Evolutionary conservation across 2,797 vertebrate genomes (phyloP), one percentile per base, ranked within the genome.

Genomic region (Chaunax sp.): DNA sequence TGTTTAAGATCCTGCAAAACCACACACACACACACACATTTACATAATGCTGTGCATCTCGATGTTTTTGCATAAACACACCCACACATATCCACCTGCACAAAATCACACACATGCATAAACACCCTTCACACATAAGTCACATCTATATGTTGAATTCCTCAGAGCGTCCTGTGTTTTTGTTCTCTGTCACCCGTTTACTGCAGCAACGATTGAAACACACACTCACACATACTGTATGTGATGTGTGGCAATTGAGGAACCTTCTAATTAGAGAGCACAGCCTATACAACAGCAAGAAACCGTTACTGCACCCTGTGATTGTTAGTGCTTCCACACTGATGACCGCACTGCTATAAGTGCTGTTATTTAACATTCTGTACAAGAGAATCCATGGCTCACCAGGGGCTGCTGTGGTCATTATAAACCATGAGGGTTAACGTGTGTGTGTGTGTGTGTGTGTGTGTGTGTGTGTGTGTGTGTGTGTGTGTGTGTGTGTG

Each of bases 331-430:
- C 53, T 67, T 78, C 64, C 66, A 69, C 62, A 25, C 26, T 40
- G 55, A 70, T 59, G 59, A 60, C 44, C 43, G 41, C 18, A 6
- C 68, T 60, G 0, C 65, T 71, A 22, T 52, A 72, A 86, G 70
- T 63, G 61, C 64, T 69, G 68, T 87, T 90, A 84, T 86, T 88
- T 86, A 87, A 83, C 76, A 83, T 77, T 78, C 69, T 53, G 66
- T 63, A 70, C 57, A 51, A 72, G 64, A 72, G 58, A 58, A 77
- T 53, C 51, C 0, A 2, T n/a, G 53, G 72, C 59, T 81, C 88
- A 77, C 71, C 64, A 54, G 83, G 67, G 86, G 72, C 78, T 75
- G 74, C 82, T 67, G 74, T 58, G 80, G 72, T 83, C 80, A 80
- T 68, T 65, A 78, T 77, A 79, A 87, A 83, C 75, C 77, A 78